Evolutionary conservation across 2,888 invertebrate species (phyloP).

Genomic region (Melinaea menophilus): DNA sequence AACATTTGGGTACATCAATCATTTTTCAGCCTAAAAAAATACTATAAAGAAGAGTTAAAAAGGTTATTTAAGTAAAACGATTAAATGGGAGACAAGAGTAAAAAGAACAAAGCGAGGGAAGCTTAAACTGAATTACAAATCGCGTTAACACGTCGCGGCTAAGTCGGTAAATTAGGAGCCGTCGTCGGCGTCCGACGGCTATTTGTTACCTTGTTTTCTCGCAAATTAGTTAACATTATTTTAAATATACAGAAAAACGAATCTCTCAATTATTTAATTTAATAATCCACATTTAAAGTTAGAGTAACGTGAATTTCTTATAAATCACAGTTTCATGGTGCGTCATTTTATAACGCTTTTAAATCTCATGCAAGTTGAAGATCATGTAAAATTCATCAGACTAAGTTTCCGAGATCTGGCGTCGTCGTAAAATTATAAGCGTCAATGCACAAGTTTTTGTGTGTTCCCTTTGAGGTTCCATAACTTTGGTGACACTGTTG

Average conservation of each 20-base stretch:
- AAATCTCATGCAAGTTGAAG: constrained; percentile 11
- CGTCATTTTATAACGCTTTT: constrained; percentile 15
- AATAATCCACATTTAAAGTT: background rate
- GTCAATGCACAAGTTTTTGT: constrained; percentile 23
- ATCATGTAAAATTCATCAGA: constrained; percentile 37
- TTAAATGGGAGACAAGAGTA: constrained; percentile 18
- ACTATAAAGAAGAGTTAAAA: constrained; percentile 4
- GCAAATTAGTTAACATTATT: constrained; percentile 23
- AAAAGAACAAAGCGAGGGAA: constrained; percentile 22
- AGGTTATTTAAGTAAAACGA: constrained; percentile 9
- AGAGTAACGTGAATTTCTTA: background rate
- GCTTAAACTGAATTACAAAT: constrained; percentile 35
- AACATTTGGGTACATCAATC: too few relatives aligned
- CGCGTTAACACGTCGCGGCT: constrained; percentile 32
- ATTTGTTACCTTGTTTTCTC: constrained; percentile 26
- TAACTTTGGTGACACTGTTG: constrained; percentile 52
- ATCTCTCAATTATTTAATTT: constrained; percentile 13
- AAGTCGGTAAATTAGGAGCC: constrained; percentile 38
- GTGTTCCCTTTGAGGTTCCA: constrained; percentile 45
- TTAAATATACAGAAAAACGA: constrained; percentile 7
- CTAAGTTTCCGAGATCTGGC: constrained; percentile 40
- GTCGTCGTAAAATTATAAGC: constrained; percentile 30
- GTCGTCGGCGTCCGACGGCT: constrained; percentile 14
- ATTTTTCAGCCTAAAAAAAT: background rate
- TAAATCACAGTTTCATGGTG: constrained; percentile 12